These are phyloP conservation scores for Bovichtus variegatus DNA, from an alignment of 2,797 vertebrate genomes.

Conservation along the genomic window DNA sequence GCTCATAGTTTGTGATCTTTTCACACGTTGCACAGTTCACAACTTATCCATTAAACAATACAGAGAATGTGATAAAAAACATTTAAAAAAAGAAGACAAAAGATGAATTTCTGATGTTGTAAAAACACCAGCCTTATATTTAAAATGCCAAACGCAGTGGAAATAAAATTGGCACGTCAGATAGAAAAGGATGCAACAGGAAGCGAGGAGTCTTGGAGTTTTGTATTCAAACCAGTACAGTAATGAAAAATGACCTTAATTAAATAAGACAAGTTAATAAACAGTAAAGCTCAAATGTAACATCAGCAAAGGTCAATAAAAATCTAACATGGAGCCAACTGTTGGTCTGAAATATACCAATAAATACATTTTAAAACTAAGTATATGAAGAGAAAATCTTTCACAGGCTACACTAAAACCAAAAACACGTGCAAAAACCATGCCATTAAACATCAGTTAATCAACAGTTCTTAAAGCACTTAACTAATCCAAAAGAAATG, in stretches of 20 bases:
- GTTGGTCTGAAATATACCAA: slow-evolving; percentile 39
- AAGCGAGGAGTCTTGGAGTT: slow-evolving; percentile 21
- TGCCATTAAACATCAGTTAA: slow-evolving; percentile 53
- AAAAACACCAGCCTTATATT: slow-evolving; percentile 25
- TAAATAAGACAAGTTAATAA: slow-evolving; percentile 30
- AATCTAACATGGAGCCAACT: slow-evolving; percentile 39
- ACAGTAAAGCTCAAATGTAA: slow-evolving; percentile 31
- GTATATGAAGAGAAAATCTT: slow-evolving; percentile 35
- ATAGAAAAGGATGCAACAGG: slow-evolving; percentile 27
- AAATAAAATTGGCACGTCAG: not conserved
- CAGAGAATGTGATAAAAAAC: not conserved
- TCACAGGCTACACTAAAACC: slow-evolving; percentile 68
- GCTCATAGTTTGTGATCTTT: slow-evolving; percentile 17
- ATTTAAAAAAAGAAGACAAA: slow-evolving; percentile 12
- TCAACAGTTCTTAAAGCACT: slow-evolving; percentile 56
- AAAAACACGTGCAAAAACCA: slow-evolving; percentile 74
- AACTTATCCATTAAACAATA: slow-evolving; percentile 1
- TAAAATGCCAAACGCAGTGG: not conserved
- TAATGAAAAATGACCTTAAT: not conserved
- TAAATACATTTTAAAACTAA: slow-evolving; percentile 71
- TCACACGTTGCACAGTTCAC: slow-evolving; percentile 2
- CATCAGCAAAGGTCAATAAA: slow-evolving; percentile 20
- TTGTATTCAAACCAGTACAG: slow-evolving; percentile 7
- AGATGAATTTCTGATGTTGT: slow-evolving; percentile 1
- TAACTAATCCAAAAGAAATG: slow-evolving; percentile 33